Evolutionary conservation across 2,797 vertebrate species (phyloP).

Genomic region (Enteromius trimaculatus): DNA sequence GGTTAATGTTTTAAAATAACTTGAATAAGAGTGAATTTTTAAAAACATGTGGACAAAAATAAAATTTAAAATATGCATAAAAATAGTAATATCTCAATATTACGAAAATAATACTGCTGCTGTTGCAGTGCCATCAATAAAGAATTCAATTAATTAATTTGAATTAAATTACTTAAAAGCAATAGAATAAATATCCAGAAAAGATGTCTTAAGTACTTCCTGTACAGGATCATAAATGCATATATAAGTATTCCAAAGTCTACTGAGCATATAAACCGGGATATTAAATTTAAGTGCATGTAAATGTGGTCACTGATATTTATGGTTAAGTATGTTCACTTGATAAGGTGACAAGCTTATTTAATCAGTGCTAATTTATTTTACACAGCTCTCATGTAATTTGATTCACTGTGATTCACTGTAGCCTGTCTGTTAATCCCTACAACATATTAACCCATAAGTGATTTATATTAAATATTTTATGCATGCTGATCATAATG

Average conservation of each 20-base stretch:
- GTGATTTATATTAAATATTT: slow-evolving; percentile 7
- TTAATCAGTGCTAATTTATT: not conserved
- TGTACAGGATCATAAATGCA: not conserved
- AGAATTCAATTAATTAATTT: not conserved
- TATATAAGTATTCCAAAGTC: not conserved
- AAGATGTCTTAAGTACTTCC: not conserved
- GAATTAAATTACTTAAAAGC: not conserved
- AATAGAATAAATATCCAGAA: not conserved
- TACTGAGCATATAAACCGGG: not conserved
- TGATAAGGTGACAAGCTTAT: slow-evolving; percentile 1
- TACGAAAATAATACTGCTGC: not conserved
- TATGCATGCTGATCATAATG: slow-evolving; percentile 2
- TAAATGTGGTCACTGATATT: not conserved
- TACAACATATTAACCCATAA: slow-evolving; percentile 8
- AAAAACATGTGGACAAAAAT: not conserved
- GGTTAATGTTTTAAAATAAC: not conserved
- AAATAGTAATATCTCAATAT: not conserved
- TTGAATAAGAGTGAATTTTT: not conserved
- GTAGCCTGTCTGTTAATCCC: not conserved
- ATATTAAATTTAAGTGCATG: not conserved
- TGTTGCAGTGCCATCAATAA: not conserved
- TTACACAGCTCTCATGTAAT: not conserved
- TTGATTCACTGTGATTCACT: not conserved
- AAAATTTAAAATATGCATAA: not conserved
- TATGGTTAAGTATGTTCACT: not conserved